Base-by-base conservation (phyloP, 2,113 vertebrate species). In the Charina bottae region DNA sequence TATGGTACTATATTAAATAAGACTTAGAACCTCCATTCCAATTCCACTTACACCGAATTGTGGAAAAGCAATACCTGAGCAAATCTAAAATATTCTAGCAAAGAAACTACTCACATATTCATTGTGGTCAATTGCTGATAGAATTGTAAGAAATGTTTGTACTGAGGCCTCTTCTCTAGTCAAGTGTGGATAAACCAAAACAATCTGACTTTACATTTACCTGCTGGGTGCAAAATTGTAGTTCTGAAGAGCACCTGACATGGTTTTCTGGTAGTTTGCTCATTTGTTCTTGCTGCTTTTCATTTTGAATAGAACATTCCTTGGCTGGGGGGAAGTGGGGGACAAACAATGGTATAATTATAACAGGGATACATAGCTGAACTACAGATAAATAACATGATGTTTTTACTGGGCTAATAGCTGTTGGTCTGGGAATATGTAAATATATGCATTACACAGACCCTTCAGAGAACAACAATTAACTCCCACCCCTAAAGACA, bases 201-300 rank as follows among this genome's bases (percentile, higher is more conserved):
- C 90, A 87, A 56, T 87, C 23, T 4, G 0, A 53, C 6, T 0
- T 37, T 28, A 62, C 9, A 33, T 53, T 95, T 97, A 98, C 97
- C 98, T 98, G 94, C 90, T 59, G 46, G 7, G n/a, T 42, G 0
- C 62, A 24, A 5, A 85, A 54, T 86, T 58, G 95, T 53, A 37
- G 60, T 13, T 54, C 1, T 6, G 26, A 88, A 59, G 46, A 55
- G 62, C 85, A 19, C 54, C 33, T 62, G 4, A 89, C 28, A 11
- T 84, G 0, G 56, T 2, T 68, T 17, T 23, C 59, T 91, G 0
- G 88, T 54, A 89, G 92, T 42, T 26, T 89, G 24, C 89, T 91
- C 5, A 0, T 59, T 42, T 26, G 89, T 72, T 0, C 19, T 1
- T 78, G 91, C 54, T 23, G 90, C 87, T 78, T 95, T 59, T 94